Evolutionary conservation across 2,113 vertebrate species (phyloP).

Genomic region (Acinonyx jubatus): DNA sequence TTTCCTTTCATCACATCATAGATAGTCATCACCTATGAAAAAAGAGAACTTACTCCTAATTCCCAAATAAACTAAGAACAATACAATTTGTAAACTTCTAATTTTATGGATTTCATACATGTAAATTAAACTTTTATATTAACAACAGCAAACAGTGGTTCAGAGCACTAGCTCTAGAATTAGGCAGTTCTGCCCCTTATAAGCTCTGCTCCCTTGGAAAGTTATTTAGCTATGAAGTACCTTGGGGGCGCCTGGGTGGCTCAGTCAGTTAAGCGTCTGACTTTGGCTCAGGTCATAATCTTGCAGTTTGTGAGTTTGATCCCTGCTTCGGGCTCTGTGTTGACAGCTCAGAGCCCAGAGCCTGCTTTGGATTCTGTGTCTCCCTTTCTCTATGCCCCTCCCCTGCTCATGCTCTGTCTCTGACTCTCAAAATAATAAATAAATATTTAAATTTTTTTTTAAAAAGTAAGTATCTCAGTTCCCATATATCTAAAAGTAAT

Average conservation of each 20-base stretch:
- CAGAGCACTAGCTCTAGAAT: background rate
- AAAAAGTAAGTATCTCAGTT: background rate
- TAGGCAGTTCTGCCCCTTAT: background rate
- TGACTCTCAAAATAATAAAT: too few species aligned
- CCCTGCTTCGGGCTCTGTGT: too few species aligned
- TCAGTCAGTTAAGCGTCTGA: too few species aligned
- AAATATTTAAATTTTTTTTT: too few species aligned
- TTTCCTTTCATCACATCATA: background rate
- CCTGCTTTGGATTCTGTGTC: too few species aligned
- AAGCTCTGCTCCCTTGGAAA: background rate
- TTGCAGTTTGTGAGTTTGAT: too few species aligned
- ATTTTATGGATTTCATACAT: slow-evolving; percentile 37
- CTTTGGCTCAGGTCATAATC: too few species aligned
- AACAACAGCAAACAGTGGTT: background rate
- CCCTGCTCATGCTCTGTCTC: too few species aligned
- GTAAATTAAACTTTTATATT: slow-evolving; percentile 46
- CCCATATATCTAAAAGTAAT: background rate
- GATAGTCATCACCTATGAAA: background rate
- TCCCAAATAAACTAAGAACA: slow-evolving; percentile 42
- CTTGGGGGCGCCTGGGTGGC: too few species aligned
- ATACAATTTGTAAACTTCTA: slow-evolving; percentile 58
- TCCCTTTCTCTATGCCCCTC: too few species aligned
- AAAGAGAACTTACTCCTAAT: background rate
- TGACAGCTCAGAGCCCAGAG: too few species aligned
- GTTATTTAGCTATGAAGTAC: background rate